Conservation (phyloP, 2,113 vertebrate species). For the Phaethornis superciliosus region DNA sequence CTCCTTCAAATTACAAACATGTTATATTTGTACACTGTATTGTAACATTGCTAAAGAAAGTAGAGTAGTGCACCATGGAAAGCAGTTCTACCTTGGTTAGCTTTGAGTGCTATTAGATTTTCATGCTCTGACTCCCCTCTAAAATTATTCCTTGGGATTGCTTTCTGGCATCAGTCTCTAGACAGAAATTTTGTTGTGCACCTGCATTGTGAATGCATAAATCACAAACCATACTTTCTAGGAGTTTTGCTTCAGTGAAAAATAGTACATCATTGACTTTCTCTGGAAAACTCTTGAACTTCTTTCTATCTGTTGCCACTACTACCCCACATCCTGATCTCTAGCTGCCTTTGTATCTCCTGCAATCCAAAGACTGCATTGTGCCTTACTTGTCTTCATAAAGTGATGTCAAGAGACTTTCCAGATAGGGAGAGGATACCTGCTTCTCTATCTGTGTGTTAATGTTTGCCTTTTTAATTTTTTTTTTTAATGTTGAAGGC, state of each 20-base stretch:
- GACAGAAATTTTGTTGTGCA: not conserved
- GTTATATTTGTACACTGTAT: not conserved
- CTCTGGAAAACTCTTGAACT: not conserved
- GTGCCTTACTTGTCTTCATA: not conserved
- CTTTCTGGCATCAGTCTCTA: not conserved
- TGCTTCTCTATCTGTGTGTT: not conserved
- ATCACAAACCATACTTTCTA: not conserved
- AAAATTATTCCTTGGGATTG: not conserved
- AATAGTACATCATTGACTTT: not conserved
- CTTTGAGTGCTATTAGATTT: not conserved
- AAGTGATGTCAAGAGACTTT: not conserved
- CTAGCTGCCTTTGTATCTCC: not conserved
- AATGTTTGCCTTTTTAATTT: not conserved
- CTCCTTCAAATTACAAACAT: not conserved
- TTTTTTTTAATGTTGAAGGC: not conserved
- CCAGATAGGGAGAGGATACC: not conserved
- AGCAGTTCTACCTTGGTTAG: not conserved
- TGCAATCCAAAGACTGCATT: not conserved
- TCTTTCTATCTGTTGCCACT: not conserved
- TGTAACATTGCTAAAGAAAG: not conserved
- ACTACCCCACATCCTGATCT: not conserved
- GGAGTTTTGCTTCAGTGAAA: not conserved
- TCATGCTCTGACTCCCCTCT: not conserved
- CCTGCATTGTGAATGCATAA: accelerated
- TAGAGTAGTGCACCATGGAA: not conserved